Percentiles rank a stretch among this genome's conserved stretches.
Conservation (phyloP, 2,888 invertebrate genomes). For the Bembecia ichneumoniformis region DNA sequence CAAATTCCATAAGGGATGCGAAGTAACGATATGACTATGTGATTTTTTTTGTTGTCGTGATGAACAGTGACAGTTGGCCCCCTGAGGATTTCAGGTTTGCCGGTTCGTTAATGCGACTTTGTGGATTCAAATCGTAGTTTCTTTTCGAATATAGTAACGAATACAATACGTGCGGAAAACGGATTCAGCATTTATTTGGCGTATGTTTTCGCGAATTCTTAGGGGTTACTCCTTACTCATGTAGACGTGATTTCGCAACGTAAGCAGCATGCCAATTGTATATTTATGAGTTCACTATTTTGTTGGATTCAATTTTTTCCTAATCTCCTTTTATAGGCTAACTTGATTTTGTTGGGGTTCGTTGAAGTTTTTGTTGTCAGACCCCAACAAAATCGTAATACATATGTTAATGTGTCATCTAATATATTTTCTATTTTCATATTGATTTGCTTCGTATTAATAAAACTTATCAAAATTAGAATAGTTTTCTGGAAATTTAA, state of each 20-base stretch:
- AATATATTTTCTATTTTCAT: too few relatives aligned
- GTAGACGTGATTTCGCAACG: constrained; percentile 56
- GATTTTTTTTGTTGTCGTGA: constrained; percentile 24
- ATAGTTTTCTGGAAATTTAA: too few relatives aligned
- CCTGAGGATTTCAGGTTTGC: constrained; percentile 42
- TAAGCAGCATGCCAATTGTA: constrained; percentile 63
- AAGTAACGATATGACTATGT: constrained; percentile 16
- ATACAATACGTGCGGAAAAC: constrained; percentile 62
- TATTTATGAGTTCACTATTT: constrained; percentile 67
- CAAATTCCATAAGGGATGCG: constrained; percentile 18
- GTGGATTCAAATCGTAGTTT: constrained; percentile 62
- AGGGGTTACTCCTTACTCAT: constrained; percentile 35
- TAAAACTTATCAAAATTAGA: too few relatives aligned
- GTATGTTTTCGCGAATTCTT: constrained; percentile 48
- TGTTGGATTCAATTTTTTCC: constrained; percentile 29
- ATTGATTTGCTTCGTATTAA: too few relatives aligned
- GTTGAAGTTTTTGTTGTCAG: background rate
- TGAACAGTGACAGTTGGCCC: constrained; percentile 44
- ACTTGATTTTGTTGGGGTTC: constrained; percentile 18
- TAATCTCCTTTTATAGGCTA: constrained; percentile 26
- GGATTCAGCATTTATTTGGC: constrained; percentile 40
- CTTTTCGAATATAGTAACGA: constrained; percentile 58
- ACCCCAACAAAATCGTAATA: too few relatives aligned
- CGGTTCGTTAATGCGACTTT: constrained; percentile 63
- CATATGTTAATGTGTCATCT: too few relatives aligned